Conservation (phyloP, 2,113 vertebrate species). For the Gasterosteus nipponicus region DNA sequence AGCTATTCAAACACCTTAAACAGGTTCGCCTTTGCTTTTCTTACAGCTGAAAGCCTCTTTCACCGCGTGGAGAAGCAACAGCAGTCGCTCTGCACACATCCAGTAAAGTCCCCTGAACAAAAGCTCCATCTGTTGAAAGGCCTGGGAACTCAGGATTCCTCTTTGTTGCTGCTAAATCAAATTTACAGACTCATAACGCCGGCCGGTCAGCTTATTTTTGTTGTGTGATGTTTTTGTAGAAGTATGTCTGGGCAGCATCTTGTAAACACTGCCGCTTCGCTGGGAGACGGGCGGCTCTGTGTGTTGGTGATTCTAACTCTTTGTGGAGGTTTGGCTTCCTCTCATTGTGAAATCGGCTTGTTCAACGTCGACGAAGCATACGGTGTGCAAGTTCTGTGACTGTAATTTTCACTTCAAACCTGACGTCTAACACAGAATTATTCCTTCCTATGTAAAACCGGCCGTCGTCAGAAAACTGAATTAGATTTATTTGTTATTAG, state of each 20-base stretch:
- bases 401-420: conserved; percentile 1
- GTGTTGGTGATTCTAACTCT: conserved; percentile 29
- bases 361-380: conserved; percentile 23
- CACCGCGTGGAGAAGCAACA: conserved; percentile 3
- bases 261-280: conserved; percentile 42
- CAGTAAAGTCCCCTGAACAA: conserved; percentile 43
- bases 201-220: conserved; percentile 29
- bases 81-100: conserved; percentile 33
- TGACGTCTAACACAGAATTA: background rate
- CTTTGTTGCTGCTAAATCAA: conserved; percentile 36
- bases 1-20: conserved; percentile 4
- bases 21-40: background rate
- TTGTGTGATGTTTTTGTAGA: conserved; percentile 33
- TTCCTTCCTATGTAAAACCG: background rate
- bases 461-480: background rate
- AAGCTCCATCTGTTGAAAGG: conserved; percentile 38
- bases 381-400: background rate
- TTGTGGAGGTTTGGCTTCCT: conserved; percentile 49
- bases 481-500: background rate
- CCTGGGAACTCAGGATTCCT: conserved; percentile 30
- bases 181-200: conserved; percentile 47
- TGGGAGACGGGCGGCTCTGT: conserved; percentile 44
- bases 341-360: conserved; percentile 38
- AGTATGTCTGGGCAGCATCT: conserved; percentile 1
- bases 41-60: conserved; percentile 21